Base-by-base conservation (phyloP, 1,140 invertebrate species). In the Zaprionus nigranus region DNA sequence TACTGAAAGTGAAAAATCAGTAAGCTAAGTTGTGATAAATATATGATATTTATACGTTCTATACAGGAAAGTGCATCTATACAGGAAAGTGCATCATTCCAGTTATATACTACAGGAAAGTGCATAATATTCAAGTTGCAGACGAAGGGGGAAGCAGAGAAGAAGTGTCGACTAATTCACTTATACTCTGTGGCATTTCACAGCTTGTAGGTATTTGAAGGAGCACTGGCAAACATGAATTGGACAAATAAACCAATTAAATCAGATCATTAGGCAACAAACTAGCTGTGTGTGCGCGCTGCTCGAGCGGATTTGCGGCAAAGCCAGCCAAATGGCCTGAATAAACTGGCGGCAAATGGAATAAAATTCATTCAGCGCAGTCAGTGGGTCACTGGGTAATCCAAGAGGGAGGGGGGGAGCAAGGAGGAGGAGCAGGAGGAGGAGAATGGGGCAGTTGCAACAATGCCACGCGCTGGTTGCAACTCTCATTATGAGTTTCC, bases 221-320 rank as follows among this genome's bases (percentile, higher is more conserved):
- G 3, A 59, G 49, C 26, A 56, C 24, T 34, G 38, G 53, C 28
- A 22, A n/a, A 28, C 54, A 58, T 58, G 40, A 69, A 38, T 28
- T 24, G 66, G 53, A 13, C 40, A 69, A 56, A 62, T 58, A 75
- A 66, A 79, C 51, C 81, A 74, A 63, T 58, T 75, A 85, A 80
- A 84, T 81, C 73, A 80, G 76, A 83, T 83, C 81, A 83, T 79
- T 83, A 83, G 56, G 54, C 81, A 56, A 43, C 58, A 40, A 51
- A 49, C 53, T 46, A 53, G 17, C 30, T 58, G 59, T 30, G 53
- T 28, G 53, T 30, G 53, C 22, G 62, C 20, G 20, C 4, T 20
- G 75, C 79, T 68, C 66, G 49, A 75, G 63, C 66, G 82, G 79
- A 79, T 86, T 85, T 86, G 61, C 68, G 54, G 78, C 62, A 71